Conservation (phyloP, 2,888 invertebrate genomes). For the Chironomus riparius region DNA sequence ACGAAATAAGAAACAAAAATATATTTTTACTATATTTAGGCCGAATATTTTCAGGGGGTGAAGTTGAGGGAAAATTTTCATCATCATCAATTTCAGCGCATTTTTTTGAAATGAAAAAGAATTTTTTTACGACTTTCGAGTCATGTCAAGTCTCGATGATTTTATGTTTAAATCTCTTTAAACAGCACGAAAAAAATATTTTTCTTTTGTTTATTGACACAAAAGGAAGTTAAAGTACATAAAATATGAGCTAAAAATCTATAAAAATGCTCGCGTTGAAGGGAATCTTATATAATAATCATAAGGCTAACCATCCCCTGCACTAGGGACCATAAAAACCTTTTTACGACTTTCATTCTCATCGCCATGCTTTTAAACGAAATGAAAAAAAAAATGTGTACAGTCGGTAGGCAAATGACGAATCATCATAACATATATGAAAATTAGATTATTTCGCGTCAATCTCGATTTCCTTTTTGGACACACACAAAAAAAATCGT, state of each 20-base stretch:
- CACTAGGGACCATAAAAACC: background rate
- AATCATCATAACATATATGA: background rate
- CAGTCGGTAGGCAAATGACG: background rate
- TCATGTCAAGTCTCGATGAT: too few relatives aligned
- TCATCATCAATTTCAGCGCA: background rate
- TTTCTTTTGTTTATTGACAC: too few relatives aligned
- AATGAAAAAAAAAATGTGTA: background rate
- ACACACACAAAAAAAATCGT: too few relatives aligned
- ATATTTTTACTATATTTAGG: too few relatives aligned
- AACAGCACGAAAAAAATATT: too few relatives aligned
- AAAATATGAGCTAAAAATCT: too few relatives aligned
- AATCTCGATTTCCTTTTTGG: background rate
- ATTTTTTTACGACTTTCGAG: too few relatives aligned
- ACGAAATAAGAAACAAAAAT: background rate
- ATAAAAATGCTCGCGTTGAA: background rate
- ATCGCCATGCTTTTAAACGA: background rate
- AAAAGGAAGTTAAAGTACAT: too few relatives aligned
- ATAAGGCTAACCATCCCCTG: constrained; percentile 8
- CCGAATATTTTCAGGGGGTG: background rate
- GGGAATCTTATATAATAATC: background rate
- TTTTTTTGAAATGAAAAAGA: too few relatives aligned
- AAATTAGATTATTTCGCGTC: background rate
- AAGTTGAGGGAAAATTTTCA: background rate
- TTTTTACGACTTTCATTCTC: constrained; percentile 1
- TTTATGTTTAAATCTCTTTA: too few relatives aligned